These are phyloP conservation scores for Ptychoptera albimana DNA, from an alignment of 2,888 invertebrate species.

Conservation along the genomic window DNA sequence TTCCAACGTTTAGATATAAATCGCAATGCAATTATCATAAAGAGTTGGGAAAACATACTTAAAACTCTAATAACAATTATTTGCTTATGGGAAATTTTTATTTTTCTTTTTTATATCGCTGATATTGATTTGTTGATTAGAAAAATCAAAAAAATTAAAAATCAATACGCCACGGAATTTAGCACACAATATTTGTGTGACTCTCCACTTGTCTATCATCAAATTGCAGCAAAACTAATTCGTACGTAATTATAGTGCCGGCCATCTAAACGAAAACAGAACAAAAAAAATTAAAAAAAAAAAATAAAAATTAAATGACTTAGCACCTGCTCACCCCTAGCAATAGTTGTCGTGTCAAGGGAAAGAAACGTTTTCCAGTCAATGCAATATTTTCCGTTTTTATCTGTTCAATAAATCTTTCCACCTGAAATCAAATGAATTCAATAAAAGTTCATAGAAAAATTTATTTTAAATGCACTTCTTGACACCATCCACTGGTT, in stretches of 20 bases:
- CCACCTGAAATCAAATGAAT: background rate
- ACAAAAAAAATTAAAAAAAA: background rate
- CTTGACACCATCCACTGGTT: constrained; percentile 1
- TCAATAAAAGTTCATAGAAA: background rate
- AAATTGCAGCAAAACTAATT: constrained; percentile 3
- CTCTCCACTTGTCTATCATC: background rate
- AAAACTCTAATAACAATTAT: too few relatives aligned
- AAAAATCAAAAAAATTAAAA: too few relatives aligned
- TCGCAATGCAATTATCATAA: too few relatives aligned
- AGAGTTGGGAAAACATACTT: too few relatives aligned
- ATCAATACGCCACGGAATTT: too few relatives aligned
- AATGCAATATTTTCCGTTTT: background rate
- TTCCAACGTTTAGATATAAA: too few relatives aligned
- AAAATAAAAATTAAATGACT: background rate
- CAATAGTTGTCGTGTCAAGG: constrained; percentile 1
- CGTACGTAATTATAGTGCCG: constrained; percentile 1
- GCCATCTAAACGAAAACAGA: background rate
- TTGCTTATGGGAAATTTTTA: too few relatives aligned
- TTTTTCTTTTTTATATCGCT: too few relatives aligned
- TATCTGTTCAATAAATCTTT: constrained; percentile 1
- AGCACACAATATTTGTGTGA: too few relatives aligned
- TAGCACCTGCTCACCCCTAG: background rate
- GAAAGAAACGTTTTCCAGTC: background rate
- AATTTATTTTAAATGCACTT: background rate
- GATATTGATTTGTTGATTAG: too few relatives aligned